Conservation (phyloP, 2,797 vertebrate species). For the Staurois parvus region DNA sequence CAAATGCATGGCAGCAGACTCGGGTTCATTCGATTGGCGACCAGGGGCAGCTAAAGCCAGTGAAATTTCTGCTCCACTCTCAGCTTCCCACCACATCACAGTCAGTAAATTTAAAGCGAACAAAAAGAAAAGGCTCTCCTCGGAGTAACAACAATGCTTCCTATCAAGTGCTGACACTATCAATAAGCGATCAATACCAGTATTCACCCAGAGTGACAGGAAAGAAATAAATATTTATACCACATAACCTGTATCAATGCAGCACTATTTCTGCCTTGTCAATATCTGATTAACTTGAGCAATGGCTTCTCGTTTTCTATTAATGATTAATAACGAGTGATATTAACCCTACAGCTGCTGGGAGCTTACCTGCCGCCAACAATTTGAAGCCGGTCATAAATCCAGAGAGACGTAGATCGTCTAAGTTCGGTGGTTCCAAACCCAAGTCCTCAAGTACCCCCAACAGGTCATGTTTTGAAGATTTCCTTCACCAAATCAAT, state of each 20-base stretch:
- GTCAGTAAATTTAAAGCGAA: slow-evolving; percentile 80
- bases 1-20: neutral
- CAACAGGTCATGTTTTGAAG: too few relatives aligned
- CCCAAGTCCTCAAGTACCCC: too few relatives aligned
- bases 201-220: slow-evolving; percentile 90
- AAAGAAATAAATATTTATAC: slow-evolving; percentile 98
- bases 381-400: neutral
- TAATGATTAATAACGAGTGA: slow-evolving; percentile 85
- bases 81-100: slow-evolving; percentile 27
- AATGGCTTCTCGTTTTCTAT: slow-evolving; percentile 87
- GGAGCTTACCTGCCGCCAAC: slow-evolving; percentile 65
- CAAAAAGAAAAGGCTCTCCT: slow-evolving; percentile 64
- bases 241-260: slow-evolving; percentile 95
- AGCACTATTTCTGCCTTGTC: slow-evolving; percentile 91
- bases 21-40: neutral
- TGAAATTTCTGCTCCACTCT: neutral
- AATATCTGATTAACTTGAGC: slow-evolving; percentile 97
- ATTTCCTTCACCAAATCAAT: too few relatives aligned
- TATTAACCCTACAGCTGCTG: slow-evolving; percentile 49
- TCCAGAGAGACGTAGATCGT: neutral
- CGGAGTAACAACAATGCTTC: slow-evolving; percentile 77
- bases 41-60: neutral
- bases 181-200: slow-evolving; percentile 86
- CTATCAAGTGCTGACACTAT: slow-evolving; percentile 85
- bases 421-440: too few relatives aligned